Evolutionary conservation across 2,113 vertebrate species (phyloP), one percentile per base, ranked within the genome.

Genomic region (Oplegnathus fasciatus): DNA sequence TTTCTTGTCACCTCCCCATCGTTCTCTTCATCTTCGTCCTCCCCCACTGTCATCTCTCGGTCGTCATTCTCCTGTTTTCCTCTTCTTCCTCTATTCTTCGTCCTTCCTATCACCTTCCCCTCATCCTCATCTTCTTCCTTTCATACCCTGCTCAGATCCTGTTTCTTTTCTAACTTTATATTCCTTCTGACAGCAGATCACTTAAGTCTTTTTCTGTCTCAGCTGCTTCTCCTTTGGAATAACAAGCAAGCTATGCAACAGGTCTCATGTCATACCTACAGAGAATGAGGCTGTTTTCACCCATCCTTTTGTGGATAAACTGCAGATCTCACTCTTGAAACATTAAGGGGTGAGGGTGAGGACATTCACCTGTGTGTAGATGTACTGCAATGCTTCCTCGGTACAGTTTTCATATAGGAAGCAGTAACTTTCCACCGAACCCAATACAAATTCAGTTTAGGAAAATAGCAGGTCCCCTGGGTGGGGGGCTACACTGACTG

Each of bases 41-140:
- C 52, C 57, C 64, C 37, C 68, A 44, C 44, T 70, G 24, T 83
- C 78, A 91, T 65, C 68, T 68, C 48, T 68, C 18, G 42, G 67
- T 64, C 65, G 44, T 67, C 30, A 22, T 17, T 65, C 42, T 83
- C 37, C 28, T 44, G 48, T 78, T 77, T 75, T 83, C 60, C 44
- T 83, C 46, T 52, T 68, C 65, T 42, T 28, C 37, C 65, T 70
- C 18, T 65, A 28, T 68, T 26, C 30, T 57, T 67, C 32, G 52
- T 82, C 87, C 66, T 77, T 91, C 67, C 32, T 58, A 40, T 88
- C 78, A 89, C 87, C 69, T 84, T 89, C 58, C 48, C 20, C 67
- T 76, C 73, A 73, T 86, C 58, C 75, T 78, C n/a, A 11, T 66
- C 50, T 52, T 73, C 44, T 40, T 58, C 40, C 46, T 75, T 61